Base-by-base conservation (phyloP, 2,888 invertebrate species). In the Platypus cylindrus region DNA sequence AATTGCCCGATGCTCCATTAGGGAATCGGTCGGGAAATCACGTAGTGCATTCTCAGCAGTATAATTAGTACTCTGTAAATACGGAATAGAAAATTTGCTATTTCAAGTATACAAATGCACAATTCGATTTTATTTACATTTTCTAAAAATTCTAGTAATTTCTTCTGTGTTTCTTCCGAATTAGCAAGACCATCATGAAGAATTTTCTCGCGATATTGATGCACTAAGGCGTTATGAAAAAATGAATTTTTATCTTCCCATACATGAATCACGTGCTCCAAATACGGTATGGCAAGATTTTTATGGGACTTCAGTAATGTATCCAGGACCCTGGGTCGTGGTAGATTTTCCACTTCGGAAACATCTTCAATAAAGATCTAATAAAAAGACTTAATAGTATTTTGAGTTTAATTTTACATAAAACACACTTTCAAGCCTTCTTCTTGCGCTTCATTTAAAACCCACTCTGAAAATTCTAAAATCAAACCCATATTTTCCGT, bases 1-100 rank as follows among this genome's bases (percentile, higher is more conserved):
- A n/a, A 97, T 71, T 0, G 97, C 95, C 40, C 93, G 71, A 59
- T 97, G 97, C 57, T 95, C 93, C 53, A 85, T 78, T 50, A 97
- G 66, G 58, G 72, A 69, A 50, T 91, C 80, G 25, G 74, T 73
- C 0, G 93, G 93, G 48, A 95, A 90, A 54, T 86, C 81, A 14
- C 82, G 68, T 15, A 94, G 66, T 1, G 93, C 81, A 30, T 79
- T 75, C 59, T 94, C 91, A 0, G 93, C 83, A 0, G 79, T 80
- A 53, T 93, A 95, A 55, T 76, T 65, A 7, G 67, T 63, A 0
- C 94, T 94, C 43, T 41, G 17, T 9, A 36, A 27, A 5, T 17
- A 32, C 23, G 7, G 12, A 30, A 15, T n/a, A n/a, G n/a, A n/a
- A n/a, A n/a, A n/a, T n/a, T n/a, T n/a, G n/a, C n/a, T n/a, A n/a